These are phyloP conservation scores for Aphelocoma californica DNA, from an alignment of 2,797 vertebrate genomes.

Conservation along the genomic window DNA sequence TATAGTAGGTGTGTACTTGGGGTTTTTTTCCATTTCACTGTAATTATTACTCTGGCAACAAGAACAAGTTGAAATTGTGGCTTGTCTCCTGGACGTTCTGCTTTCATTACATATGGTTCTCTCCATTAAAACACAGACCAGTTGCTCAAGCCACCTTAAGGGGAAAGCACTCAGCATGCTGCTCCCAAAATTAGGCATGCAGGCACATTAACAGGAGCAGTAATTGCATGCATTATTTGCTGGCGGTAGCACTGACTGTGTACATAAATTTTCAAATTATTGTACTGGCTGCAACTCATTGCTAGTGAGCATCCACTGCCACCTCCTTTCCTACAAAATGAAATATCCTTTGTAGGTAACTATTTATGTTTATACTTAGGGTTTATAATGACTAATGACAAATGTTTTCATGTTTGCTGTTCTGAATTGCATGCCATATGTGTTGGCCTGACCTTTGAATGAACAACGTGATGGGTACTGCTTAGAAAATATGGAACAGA, in stretches of 20 bases:
- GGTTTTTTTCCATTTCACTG: not conserved
- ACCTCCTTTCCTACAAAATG: not conserved
- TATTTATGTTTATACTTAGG: not conserved
- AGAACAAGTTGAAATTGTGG: not conserved
- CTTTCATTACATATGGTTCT: not conserved
- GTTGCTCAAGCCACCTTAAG: conserved; percentile 4
- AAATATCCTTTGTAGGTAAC: conserved; percentile 41
- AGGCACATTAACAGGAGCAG: not conserved
- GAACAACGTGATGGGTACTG: not conserved
- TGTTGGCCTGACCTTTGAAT: not conserved
- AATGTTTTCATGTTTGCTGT: not conserved
- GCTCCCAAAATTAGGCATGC: not conserved
- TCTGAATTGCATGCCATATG: not conserved
- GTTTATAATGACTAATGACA: not conserved
- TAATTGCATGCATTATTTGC: not conserved
- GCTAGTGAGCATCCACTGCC: not conserved
- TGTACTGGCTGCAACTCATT: not conserved
- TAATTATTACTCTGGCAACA: conserved; percentile 27
- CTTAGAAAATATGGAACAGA: not conserved
- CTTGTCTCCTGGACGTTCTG: not conserved
- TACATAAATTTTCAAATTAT: conserved; percentile 24
- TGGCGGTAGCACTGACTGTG: not conserved
- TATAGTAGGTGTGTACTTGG: conserved; percentile 28
- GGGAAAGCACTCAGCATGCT: not conserved
- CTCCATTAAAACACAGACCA: not conserved